A percentile compares a stretch with the other conserved stretches of the same genome.
phyloP scores from a whole-genome alignment of 2,113 vertebrate genomes.

The Arenaria interpres region DNA sequence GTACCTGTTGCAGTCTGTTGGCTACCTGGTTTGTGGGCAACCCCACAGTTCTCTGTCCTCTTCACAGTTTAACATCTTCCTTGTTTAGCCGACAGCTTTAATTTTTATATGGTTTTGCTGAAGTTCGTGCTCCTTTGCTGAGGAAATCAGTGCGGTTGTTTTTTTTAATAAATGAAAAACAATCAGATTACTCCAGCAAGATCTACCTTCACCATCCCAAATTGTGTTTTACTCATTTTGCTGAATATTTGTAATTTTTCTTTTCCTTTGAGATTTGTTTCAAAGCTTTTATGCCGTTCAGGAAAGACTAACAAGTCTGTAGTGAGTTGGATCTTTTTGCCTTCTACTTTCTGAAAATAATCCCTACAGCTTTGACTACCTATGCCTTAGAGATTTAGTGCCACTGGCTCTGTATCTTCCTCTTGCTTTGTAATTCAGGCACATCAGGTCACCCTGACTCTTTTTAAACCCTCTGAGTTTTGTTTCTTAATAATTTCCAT shows the following conservation, averaged over 20 bases:
- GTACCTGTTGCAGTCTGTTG: not conserved
- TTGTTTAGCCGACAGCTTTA: not conserved
- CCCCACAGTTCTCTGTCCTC: not conserved
- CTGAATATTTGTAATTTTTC: not conserved
- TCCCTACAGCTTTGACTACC: not conserved
- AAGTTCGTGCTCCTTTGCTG: not conserved
- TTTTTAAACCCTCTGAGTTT: not conserved
- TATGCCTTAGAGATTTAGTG: not conserved
- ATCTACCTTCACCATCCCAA: not conserved
- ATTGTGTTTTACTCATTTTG: not conserved
- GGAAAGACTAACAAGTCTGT: not conserved
- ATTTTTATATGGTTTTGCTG: not conserved
- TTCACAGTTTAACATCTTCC: not conserved
- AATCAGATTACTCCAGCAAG: not conserved
- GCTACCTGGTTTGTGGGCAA: not conserved
- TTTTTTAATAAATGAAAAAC: not conserved
- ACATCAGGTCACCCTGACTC: not conserved
- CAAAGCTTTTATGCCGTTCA: not conserved
- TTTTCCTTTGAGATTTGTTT: not conserved
- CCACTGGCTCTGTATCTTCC: not conserved
- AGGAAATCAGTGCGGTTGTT: not conserved
- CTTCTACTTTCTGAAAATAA: not conserved
- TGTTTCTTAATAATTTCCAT: not conserved
- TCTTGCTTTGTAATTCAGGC: not conserved
- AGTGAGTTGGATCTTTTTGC: not conserved